phyloP scores from a whole-genome alignment of 2,888 invertebrate genomes.

The Hydropsyche betteni region DNA sequence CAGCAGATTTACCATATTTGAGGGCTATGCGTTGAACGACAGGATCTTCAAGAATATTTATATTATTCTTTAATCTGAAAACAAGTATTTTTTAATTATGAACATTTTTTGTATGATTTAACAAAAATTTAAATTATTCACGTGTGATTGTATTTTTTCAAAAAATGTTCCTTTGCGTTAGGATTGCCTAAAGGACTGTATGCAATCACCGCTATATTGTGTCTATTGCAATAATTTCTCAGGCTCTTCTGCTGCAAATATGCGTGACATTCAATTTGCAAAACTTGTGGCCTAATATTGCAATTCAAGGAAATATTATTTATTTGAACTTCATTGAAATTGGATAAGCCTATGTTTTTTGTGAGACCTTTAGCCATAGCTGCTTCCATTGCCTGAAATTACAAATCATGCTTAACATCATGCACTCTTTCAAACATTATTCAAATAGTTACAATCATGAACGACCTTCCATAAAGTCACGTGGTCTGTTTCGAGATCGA shows the following conservation, averaged over 20 bases:
- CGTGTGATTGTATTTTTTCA: slow-evolving; percentile 70
- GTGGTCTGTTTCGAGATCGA: slow-evolving; percentile 72
- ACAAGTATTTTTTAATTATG: not conserved
- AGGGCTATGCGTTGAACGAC: slow-evolving; percentile 67
- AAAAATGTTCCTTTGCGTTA: slow-evolving; percentile 72
- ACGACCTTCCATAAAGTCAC: slow-evolving; percentile 76
- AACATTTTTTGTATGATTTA: not conserved
- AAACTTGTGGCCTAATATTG: slow-evolving; percentile 74
- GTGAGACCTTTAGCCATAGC: slow-evolving; percentile 71
- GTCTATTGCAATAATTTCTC: slow-evolving; percentile 68
- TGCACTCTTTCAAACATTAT: too few species aligned
- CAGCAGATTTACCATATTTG: slow-evolving; percentile 70
- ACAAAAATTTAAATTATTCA: slow-evolving; percentile 53
- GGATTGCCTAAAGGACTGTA: slow-evolving; percentile 80
- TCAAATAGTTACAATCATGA: too few species aligned
- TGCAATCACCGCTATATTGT: slow-evolving; percentile 73
- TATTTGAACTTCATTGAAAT: slow-evolving; percentile 78
- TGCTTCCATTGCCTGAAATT: slow-evolving; percentile 73
- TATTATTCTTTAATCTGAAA: slow-evolving; percentile 65
- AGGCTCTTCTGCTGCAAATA: slow-evolving; percentile 77
- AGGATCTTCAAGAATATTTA: slow-evolving; percentile 71
- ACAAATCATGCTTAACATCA: not conserved
- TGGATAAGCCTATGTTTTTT: slow-evolving; percentile 81
- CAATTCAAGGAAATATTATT: slow-evolving; percentile 68
- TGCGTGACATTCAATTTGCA: slow-evolving; percentile 80